phyloP scores from a whole-genome alignment of 2,888 invertebrate species.

The Mesopsocus fuscifrons region DNA sequence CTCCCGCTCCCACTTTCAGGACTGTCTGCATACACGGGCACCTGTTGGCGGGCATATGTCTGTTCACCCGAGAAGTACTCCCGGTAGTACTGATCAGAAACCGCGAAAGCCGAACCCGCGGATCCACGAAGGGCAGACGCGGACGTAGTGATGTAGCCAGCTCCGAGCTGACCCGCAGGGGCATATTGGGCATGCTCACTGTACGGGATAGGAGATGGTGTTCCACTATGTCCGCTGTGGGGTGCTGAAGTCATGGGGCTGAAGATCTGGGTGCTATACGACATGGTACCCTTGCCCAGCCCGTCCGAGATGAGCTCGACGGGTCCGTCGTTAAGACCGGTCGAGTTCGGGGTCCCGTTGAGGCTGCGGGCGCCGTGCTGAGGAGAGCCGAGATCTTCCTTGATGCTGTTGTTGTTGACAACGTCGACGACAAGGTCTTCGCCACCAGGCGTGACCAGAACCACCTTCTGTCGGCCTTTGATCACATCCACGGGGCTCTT shows the following conservation, averaged over 20 bases:
- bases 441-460: conserved; percentile 26
- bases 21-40: conserved; percentile 20
- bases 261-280: conserved; percentile 46
- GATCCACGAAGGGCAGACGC: conserved; percentile 25
- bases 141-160: conserved; percentile 24
- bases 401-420: conserved; percentile 29
- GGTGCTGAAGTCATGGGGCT: conserved; percentile 31
- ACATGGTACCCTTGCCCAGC: conserved; percentile 36
- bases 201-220: conserved; percentile 44
- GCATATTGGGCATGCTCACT: conserved; percentile 25
- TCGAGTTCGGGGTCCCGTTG: conserved; percentile 46
- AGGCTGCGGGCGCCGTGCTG: conserved; percentile 46
- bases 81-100: conserved; percentile 56
- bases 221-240: conserved; percentile 29
- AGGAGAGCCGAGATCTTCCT: conserved; percentile 40
- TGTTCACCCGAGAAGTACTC: conserved; percentile 38
- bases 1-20: conserved; percentile 29
- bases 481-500: conserved; percentile 22
- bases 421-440: conserved; percentile 30
- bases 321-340: conserved; percentile 27
- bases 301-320: conserved; percentile 29
- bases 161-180: conserved; percentile 17
- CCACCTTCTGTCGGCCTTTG: conserved; percentile 23
- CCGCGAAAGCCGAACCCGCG: conserved; percentile 38
- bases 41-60: conserved; percentile 16